Conservation (phyloP, 2,888 invertebrate species). For the Phaonia tiefii region DNA sequence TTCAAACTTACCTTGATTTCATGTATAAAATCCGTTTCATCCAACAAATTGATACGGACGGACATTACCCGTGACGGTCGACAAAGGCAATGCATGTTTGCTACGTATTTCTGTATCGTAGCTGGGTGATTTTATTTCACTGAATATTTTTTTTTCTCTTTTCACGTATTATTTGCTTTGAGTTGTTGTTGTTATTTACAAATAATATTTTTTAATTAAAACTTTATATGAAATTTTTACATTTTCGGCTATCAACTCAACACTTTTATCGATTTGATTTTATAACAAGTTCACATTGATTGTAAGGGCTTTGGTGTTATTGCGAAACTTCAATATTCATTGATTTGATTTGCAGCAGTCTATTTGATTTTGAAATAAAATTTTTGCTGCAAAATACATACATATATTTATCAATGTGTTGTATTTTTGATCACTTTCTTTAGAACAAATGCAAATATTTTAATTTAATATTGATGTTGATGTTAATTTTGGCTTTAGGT, state of each 20-base stretch:
- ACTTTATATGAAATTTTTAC: not conserved
- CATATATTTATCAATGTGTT: too few relatives aligned
- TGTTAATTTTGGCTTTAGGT: too few relatives aligned
- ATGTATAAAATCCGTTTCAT: conserved; percentile 93
- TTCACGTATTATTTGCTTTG: conserved; percentile 11
- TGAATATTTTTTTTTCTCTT: conserved; percentile 16
- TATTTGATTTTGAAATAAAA: not conserved
- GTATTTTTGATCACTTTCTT: too few relatives aligned
- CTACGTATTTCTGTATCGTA: not conserved
- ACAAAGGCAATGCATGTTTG: conserved; percentile 80
- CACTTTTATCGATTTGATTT: not conserved
- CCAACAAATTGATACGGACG: conserved; percentile 91
- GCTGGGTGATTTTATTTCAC: conserved; percentile 17
- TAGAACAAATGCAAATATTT: too few relatives aligned
- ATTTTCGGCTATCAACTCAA: not conserved
- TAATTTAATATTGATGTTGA: too few relatives aligned
- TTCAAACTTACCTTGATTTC: conserved; percentile 89
- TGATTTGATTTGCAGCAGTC: not conserved
- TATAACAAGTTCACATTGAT: not conserved
- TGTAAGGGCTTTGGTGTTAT: too few relatives aligned
- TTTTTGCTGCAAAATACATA: not conserved
- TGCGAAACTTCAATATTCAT: too few relatives aligned
- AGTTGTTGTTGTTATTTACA: conserved; percentile 2
- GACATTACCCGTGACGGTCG: conserved; percentile 81
- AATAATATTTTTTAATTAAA: not conserved